These are phyloP conservation scores for Telenomus remus DNA, from an alignment of 1,140 invertebrate species.

Conservation along the genomic window DNA sequence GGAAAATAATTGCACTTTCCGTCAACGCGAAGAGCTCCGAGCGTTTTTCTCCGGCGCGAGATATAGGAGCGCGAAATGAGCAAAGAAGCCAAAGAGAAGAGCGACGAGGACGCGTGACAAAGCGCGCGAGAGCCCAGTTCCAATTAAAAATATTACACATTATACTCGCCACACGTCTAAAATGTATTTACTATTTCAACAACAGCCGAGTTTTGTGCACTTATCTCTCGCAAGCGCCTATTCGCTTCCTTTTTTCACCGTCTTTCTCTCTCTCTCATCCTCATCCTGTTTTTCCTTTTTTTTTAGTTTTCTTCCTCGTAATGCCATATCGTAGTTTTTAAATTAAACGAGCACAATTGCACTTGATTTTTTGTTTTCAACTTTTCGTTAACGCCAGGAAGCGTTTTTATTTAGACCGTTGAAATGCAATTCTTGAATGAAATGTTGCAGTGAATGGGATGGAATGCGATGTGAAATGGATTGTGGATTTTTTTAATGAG, in stretches of 20 bases:
- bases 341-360: slow-evolving; percentile 47
- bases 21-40: slow-evolving; percentile 58
- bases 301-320: slow-evolving; percentile 17
- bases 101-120: slow-evolving; percentile 47
- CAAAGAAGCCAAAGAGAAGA: slow-evolving; percentile 57
- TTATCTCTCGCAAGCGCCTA: slow-evolving; percentile 24
- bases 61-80: slow-evolving; percentile 42
- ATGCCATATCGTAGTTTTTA: slow-evolving; percentile 33
- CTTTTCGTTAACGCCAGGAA: slow-evolving; percentile 16
- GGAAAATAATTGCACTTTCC: slow-evolving; percentile 68
- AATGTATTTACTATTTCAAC: slow-evolving; percentile 74
- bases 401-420: neutral
- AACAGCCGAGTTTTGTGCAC: slow-evolving; percentile 55
- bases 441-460: no score
- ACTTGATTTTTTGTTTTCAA: slow-evolving; percentile 26
- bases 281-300: slow-evolving; percentile 3
- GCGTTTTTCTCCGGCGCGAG: slow-evolving; percentile 59
- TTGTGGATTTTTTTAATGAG: no score
- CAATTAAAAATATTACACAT: slow-evolving; percentile 76
- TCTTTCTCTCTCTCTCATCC: slow-evolving; percentile 32
- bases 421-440: no score
- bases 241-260: slow-evolving; percentile 36
- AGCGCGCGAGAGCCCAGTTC: slow-evolving; percentile 64
- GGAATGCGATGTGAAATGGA: no score
- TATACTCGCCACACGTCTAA: slow-evolving; percentile 68